Conservation (phyloP, 2,888 invertebrate genomes). For the Deilephila porcellus region DNA sequence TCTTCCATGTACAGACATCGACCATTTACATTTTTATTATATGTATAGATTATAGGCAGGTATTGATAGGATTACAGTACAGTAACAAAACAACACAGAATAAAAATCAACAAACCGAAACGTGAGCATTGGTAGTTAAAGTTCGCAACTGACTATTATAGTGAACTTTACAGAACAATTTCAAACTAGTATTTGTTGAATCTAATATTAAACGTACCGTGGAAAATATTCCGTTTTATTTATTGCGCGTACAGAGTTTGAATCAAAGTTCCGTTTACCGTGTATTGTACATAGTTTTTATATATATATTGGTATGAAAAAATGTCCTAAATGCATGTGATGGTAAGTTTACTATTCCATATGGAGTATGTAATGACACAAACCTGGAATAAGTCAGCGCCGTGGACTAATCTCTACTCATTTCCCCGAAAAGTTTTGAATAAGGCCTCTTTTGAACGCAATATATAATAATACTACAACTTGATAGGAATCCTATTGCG, state of each 20-base stretch:
- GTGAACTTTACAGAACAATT: constrained; percentile 57
- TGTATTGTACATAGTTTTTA: not conserved
- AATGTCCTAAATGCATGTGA: too few species aligned
- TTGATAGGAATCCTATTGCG: too few species aligned
- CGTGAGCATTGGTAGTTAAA: constrained; percentile 44
- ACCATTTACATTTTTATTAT: too few species aligned
- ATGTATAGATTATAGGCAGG: not conserved
- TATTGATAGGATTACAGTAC: not conserved
- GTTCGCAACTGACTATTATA: constrained; percentile 50
- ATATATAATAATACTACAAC: too few species aligned
- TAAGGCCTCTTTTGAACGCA: too few species aligned
- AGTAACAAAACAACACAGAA: constrained; percentile 38
- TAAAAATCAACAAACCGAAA: constrained; percentile 57
- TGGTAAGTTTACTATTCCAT: too few species aligned
- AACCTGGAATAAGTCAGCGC: too few species aligned
- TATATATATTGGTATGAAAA: too few species aligned
- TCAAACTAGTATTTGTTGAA: constrained; percentile 51
- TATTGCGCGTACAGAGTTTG: constrained; percentile 41
- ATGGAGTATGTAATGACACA: too few species aligned
- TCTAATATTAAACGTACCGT: constrained; percentile 62
- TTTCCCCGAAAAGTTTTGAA: too few species aligned
- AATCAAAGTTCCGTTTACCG: constrained; percentile 31
- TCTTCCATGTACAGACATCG: too few species aligned
- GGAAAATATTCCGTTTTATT: constrained; percentile 56
- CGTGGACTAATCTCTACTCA: too few species aligned